Evolutionary conservation across 2,888 invertebrate species (phyloP).

Genomic region (Meghimatium bilineatum): DNA sequence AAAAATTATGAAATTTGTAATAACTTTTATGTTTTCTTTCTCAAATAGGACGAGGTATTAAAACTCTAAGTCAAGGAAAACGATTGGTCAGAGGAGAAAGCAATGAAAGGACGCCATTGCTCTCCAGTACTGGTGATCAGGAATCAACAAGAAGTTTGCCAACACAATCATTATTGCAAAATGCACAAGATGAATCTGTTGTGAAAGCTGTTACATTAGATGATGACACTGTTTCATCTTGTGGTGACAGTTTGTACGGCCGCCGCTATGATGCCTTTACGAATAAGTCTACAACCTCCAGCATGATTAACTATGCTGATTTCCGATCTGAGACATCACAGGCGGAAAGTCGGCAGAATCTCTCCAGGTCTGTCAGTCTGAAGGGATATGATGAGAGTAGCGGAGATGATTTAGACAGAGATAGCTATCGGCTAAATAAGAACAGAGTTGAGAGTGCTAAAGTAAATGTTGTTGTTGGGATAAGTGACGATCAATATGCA

Average conservation of each 20-base stretch:
- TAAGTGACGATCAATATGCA: background rate
- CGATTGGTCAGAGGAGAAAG: slow-evolving; percentile 17
- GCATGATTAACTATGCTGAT: slow-evolving; percentile 67
- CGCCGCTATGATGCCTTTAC: slow-evolving; percentile 46
- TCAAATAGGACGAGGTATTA: slow-evolving; percentile 46
- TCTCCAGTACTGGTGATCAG: slow-evolving; percentile 8
- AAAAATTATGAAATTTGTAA: background rate
- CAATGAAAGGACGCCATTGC: slow-evolving; percentile 51
- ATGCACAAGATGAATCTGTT: background rate
- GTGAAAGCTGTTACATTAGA: slow-evolving; percentile 33
- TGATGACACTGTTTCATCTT: background rate
- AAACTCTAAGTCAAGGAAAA: slow-evolving; percentile 40
- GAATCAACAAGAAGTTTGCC: background rate
- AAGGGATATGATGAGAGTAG: slow-evolving; percentile 11
- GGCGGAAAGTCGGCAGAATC: background rate
- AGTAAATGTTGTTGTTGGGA: background rate
- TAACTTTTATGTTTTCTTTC: background rate
- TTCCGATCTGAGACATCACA: slow-evolving; percentile 58
- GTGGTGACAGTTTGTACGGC: slow-evolving; percentile 37
- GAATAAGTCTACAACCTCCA: slow-evolving; percentile 56
- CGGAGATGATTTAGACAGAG: slow-evolving; percentile 21
- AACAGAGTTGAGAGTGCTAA: too few relatives aligned
- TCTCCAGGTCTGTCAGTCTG: slow-evolving; percentile 33
- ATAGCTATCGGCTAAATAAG: background rate
- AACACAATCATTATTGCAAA: background rate